phyloP scores from a whole-genome alignment of 1,140 invertebrate genomes.

The Holotrichia oblita region DNA sequence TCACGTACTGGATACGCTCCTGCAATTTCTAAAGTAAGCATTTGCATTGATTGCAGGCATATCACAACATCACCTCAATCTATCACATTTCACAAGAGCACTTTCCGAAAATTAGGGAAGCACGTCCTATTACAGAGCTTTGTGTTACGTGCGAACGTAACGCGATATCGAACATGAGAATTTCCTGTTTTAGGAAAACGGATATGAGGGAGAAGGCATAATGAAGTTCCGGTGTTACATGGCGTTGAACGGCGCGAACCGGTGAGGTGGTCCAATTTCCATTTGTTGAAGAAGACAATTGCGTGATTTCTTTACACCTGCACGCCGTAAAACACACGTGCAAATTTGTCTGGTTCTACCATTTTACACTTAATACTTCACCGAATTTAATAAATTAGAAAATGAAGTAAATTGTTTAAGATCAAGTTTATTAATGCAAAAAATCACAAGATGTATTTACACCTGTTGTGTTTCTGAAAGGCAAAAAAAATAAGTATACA shows the following conservation, averaged over 20 bases:
- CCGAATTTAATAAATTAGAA: too few relatives aligned
- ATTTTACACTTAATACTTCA: too few relatives aligned
- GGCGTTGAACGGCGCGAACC: background rate
- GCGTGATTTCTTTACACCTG: background rate
- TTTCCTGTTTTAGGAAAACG: conserved; percentile 24
- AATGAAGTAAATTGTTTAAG: too few relatives aligned
- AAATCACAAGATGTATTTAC: too few relatives aligned
- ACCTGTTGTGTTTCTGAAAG: too few relatives aligned
- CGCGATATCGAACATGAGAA: conserved; percentile 26
- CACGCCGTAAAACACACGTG: conserved; percentile 18
- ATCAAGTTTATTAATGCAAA: too few relatives aligned
- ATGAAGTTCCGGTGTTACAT: conserved; percentile 32
- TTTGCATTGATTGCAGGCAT: too few relatives aligned
- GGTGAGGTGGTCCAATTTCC: background rate
- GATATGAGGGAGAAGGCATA: conserved; percentile 9
- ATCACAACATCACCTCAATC: too few relatives aligned
- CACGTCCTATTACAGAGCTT: conserved; percentile 21
- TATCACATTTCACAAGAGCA: background rate
- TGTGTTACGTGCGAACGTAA: conserved; percentile 19
- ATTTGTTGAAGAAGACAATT: conserved; percentile 6
- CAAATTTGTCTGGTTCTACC: background rate
- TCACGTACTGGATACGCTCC: too few relatives aligned
- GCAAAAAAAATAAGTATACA: too few relatives aligned
- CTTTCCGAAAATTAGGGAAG: conserved; percentile 6
- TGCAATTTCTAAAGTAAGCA: too few relatives aligned